Base-by-base conservation (phyloP, 2,113 vertebrate genomes). In the Micromys minutus region DNA sequence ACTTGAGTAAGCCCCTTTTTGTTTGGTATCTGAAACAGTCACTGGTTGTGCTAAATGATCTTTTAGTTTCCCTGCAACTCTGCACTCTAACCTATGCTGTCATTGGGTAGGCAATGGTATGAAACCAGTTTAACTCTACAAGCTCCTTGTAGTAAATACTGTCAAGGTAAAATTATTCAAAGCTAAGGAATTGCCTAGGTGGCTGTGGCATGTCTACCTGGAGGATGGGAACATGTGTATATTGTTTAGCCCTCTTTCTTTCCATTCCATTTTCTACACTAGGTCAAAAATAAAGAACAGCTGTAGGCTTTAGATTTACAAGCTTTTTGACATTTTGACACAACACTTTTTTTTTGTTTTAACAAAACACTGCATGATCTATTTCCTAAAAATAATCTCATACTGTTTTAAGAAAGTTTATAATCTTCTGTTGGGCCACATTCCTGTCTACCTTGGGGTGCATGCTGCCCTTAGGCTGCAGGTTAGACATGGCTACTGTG, bases 241-340 rank as follows among this genome's bases (percentile, higher is more conserved):
- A 36, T 29, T 39, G 39, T 45, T 1, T 34, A 72, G 57, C 19
- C n/a, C 16, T 85, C 5, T 42, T 13, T 75, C 36, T 88, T 63
- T 96, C 85, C 59, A 61, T 59, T 94, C 42, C 63, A 76, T 94
- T 65, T 91, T 94, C 34, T 17, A 92, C 47, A 36, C 47, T 34
- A 84, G 47, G 13, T 83, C 61, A 83, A 80, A 47, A 90, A 92
- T 90, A 81, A 85, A 59, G 26, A 81, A 91, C 29, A 85, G 39
- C 83, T 26, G 36, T 79, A 26, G 87, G 42, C 55, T 91, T 36
- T 81, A 86, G 79, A 59, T n/a, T 83, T n/a, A 24, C 52, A 83
- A 12, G 31, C 29, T 45, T 85, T 45, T 86, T 50, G 42, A 86
- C 19, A 50, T 13, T 86, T 29, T 47, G 17, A 24, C 8, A 22